These are phyloP conservation scores for Anodontia alba DNA, from an alignment of 2,888 invertebrate genomes.

Conservation along the genomic window DNA sequence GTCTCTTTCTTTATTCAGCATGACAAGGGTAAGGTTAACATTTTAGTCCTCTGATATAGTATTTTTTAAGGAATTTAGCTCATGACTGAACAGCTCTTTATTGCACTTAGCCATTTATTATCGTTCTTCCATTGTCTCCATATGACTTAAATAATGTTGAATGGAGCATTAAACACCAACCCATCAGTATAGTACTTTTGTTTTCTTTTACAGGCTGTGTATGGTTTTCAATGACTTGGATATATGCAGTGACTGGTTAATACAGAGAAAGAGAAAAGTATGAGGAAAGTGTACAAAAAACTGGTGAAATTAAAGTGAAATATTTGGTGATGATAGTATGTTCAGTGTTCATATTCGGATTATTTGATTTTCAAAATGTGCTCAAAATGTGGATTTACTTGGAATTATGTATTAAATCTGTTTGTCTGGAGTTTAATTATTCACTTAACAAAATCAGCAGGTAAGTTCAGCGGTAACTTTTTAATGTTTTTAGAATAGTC, in stretches of 20 bases:
- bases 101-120: too few species aligned
- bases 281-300: background rate
- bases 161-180: too few species aligned
- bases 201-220: background rate
- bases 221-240: background rate
- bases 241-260: background rate
- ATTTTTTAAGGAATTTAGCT: too few species aligned
- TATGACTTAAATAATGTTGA: too few species aligned
- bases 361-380: conserved; percentile 15
- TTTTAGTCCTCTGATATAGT: too few species aligned
- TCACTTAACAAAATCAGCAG: background rate
- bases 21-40: too few species aligned
- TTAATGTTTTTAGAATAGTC: too few species aligned
- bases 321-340: background rate
- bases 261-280: background rate
- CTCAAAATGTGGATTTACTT: conserved; percentile 18
- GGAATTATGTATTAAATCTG: background rate
- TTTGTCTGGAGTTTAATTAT: conserved; percentile 4
- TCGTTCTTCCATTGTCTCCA: too few species aligned
- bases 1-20: too few species aligned
- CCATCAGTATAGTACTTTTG: too few species aligned
- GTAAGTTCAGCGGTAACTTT: too few species aligned
- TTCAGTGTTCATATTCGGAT: background rate
- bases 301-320: conserved; percentile 9
- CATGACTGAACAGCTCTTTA: too few species aligned